Percentiles rank a stretch among this genome's conserved stretches.
phyloP scores from a whole-genome alignment of 2,113 vertebrate genomes.

The Amazona vittata region DNA sequence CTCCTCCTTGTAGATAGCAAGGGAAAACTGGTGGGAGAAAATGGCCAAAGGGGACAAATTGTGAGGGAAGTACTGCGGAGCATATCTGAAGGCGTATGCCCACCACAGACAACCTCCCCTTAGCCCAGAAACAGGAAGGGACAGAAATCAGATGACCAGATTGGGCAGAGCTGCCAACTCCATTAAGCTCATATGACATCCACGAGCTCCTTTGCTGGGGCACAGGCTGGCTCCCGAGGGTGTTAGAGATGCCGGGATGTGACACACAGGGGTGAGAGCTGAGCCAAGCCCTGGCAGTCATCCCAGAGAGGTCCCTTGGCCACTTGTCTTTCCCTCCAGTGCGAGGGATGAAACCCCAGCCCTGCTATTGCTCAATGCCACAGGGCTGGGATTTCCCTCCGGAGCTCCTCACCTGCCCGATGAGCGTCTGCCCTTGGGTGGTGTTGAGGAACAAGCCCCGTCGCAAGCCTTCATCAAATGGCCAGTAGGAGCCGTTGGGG shows the following conservation, averaged over 20 bases:
- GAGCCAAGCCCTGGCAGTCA: not conserved
- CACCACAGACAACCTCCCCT: not conserved
- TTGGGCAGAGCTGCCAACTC: not conserved
- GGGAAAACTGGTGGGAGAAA: not conserved
- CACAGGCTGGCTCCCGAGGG: not conserved
- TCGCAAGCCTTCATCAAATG: slow-evolving; percentile 84
- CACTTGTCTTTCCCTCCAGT: not conserved
- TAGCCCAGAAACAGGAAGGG: slow-evolving; percentile 31
- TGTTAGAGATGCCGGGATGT: not conserved
- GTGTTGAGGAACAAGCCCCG: slow-evolving; percentile 85
- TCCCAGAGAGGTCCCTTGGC: not conserved
- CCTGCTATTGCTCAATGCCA: not conserved
- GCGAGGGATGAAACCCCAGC: not conserved
- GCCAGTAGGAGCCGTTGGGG: slow-evolving; percentile 80
- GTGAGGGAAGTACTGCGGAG: not conserved
- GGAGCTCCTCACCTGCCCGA: slow-evolving; percentile 80
- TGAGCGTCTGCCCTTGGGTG: slow-evolving; percentile 77
- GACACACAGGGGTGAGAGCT: not conserved
- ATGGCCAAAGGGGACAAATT: not conserved
- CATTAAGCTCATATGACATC: slow-evolving; percentile 32
- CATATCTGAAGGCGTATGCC: not conserved
- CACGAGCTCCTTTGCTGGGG: not conserved
- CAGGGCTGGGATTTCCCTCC: not conserved
- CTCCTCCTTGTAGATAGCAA: fast-evolving
- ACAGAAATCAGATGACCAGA: slow-evolving; percentile 26